phyloP scores from a whole-genome alignment of 92 coral and sea anemone genomes.

The Paramuricea clavata region DNA sequence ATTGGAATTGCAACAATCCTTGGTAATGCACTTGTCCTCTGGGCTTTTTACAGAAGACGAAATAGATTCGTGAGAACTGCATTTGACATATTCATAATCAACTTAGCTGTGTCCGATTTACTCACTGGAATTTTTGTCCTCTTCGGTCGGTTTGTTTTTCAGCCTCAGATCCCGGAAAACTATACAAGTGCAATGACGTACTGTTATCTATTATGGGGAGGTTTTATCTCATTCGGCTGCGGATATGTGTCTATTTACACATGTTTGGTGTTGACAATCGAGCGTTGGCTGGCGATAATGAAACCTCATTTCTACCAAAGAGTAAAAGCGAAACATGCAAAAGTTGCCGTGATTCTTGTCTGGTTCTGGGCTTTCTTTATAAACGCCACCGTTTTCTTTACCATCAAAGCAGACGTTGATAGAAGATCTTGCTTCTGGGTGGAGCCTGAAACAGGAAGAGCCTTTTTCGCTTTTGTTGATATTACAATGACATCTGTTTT shows the following conservation, averaged over 20 bases:
- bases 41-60: not conserved
- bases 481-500: not conserved
- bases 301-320: no score
- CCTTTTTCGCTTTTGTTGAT: not conserved
- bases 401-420: not conserved
- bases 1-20: not conserved
- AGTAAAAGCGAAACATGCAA: no score
- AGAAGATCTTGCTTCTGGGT: not conserved
- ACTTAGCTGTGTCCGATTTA: not conserved
- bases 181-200: not conserved
- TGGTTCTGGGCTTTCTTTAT: no score
- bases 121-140: not conserved
- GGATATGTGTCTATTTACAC: not conserved
- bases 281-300: not conserved
- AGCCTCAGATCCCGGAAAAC: constrained; percentile 2
- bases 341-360: no score
- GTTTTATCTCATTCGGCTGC: not conserved
- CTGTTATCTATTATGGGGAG: not conserved
- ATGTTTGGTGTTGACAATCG: not conserved
- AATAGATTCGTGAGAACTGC: not conserved
- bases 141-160: not conserved
- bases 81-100: constrained; percentile 11
- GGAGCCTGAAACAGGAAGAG: no score
- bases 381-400: not conserved
- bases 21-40: constrained; percentile 2